Evolutionary conservation across 2,797 vertebrate genomes (phyloP).

Genomic region (Bryconaethiops microstoma): DNA sequence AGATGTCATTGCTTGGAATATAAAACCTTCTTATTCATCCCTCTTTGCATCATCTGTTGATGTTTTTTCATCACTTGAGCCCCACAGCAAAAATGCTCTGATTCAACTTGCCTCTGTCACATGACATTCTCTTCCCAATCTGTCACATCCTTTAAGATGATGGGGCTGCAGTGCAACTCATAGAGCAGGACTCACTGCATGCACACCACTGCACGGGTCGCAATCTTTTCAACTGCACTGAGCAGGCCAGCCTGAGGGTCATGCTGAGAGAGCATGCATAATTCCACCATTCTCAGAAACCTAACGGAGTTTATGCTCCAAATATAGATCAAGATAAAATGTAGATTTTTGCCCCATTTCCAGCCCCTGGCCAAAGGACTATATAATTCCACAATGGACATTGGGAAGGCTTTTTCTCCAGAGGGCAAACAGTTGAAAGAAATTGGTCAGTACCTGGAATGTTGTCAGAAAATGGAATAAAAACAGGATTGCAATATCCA

Average conservation of each 20-base stretch:
- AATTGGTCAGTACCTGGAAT: not conserved
- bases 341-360: conserved; percentile 46
- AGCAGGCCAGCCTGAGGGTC: conserved; percentile 38
- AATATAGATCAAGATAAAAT: conserved; percentile 48
- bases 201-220: conserved; percentile 42
- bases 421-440: conserved; percentile 11
- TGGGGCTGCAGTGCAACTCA: conserved; percentile 30
- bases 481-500: not conserved
- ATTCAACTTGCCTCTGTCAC: conserved; percentile 53
- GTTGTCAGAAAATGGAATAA: not conserved
- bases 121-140: conserved; percentile 49
- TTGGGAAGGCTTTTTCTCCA: conserved; percentile 17
- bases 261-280: conserved; percentile 39
- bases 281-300: conserved; percentile 40
- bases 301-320: conserved; percentile 42
- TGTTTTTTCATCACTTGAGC: conserved; percentile 35
- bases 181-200: conserved; percentile 29
- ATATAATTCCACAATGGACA: conserved; percentile 1
- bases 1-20: conserved; percentile 29
- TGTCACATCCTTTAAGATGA: conserved; percentile 55
- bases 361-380: conserved; percentile 37
- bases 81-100: conserved; percentile 27
- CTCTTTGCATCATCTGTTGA: conserved; percentile 20
- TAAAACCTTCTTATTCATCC: conserved; percentile 23
- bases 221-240: conserved; percentile 41